phyloP scores from a whole-genome alignment of 64 coral and sea anemone species.

The Montipora cactus region DNA sequence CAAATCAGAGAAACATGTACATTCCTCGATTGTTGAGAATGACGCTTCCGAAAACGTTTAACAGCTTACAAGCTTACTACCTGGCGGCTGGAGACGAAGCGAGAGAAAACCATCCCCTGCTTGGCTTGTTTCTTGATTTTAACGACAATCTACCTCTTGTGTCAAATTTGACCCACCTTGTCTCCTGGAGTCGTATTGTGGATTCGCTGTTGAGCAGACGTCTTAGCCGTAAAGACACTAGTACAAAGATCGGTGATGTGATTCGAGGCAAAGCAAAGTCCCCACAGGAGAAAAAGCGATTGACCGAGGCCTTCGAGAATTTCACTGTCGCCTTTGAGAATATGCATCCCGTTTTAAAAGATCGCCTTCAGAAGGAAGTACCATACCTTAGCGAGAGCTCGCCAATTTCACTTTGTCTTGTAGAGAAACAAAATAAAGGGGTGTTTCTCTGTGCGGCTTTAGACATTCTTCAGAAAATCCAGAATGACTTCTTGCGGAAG shows the following conservation, averaged over 20 bases:
- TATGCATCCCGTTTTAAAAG: slow-evolving; percentile 40
- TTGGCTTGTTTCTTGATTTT: slow-evolving; percentile 82
- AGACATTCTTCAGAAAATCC: slow-evolving; percentile 65
- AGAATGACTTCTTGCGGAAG: slow-evolving; percentile 81
- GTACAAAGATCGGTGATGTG: slow-evolving; percentile 67
- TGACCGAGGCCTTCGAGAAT: slow-evolving; percentile 66
- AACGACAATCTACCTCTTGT: slow-evolving; percentile 56
- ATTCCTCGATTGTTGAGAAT: slow-evolving; percentile 75
- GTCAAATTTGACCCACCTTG: slow-evolving; percentile 44
- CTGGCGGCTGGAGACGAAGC: slow-evolving; percentile 45
- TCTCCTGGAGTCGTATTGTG: slow-evolving; percentile 74
- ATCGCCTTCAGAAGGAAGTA: neutral
- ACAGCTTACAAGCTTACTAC: slow-evolving; percentile 62
- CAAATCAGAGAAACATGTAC: slow-evolving; percentile 27
- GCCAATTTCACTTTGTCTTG: slow-evolving; percentile 76
- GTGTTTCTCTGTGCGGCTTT: slow-evolving; percentile 73
- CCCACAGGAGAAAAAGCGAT: neutral
- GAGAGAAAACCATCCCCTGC: slow-evolving; percentile 68
- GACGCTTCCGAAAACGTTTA: slow-evolving; percentile 62
- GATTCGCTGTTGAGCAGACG: slow-evolving; percentile 74
- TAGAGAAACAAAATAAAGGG: slow-evolving; percentile 65
- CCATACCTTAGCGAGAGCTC: slow-evolving; percentile 68
- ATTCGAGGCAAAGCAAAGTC: slow-evolving; percentile 56
- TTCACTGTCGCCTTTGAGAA: slow-evolving; percentile 81
- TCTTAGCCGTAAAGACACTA: slow-evolving; percentile 69